These are phyloP conservation scores for Dendroctonus ponderosae DNA, from an alignment of 1,140 invertebrate genomes.

Conservation along the genomic window DNA sequence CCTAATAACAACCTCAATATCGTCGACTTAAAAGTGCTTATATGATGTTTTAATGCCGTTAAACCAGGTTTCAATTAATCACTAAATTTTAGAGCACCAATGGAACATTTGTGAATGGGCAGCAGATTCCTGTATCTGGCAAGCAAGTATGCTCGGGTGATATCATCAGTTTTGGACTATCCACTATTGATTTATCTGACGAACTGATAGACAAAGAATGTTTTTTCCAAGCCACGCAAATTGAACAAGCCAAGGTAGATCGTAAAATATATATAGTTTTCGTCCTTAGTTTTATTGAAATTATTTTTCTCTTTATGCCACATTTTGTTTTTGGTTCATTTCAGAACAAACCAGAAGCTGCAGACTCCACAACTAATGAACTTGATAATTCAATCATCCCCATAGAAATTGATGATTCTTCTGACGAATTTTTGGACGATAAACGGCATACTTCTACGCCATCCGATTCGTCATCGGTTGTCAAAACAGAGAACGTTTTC, in stretches of 20 bases:
- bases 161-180: constrained; percentile 17
- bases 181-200: background rate
- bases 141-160: constrained; percentile 15
- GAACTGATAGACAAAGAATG: constrained; percentile 8
- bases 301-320: background rate
- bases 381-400: background rate
- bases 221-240: constrained; percentile 12
- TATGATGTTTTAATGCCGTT: background rate
- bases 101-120: constrained; percentile 30
- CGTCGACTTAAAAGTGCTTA: constrained; percentile 16
- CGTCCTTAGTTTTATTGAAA: background rate
- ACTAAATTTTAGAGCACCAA: constrained; percentile 25
- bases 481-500: no score
- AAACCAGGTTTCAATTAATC: background rate
- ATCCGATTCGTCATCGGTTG: no score
- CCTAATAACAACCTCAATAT: constrained; percentile 4
- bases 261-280: background rate
- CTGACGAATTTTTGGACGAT: no score
- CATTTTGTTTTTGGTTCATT: background rate
- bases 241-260: background rate
- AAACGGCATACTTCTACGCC: no score
- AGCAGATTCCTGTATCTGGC: constrained; percentile 1
- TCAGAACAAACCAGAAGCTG: background rate
- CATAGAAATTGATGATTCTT: background rate
- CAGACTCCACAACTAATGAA: background rate